These are phyloP conservation scores for Sphaerophoria taeniata DNA, from an alignment of 2,888 invertebrate genomes.

Conservation along the genomic window DNA sequence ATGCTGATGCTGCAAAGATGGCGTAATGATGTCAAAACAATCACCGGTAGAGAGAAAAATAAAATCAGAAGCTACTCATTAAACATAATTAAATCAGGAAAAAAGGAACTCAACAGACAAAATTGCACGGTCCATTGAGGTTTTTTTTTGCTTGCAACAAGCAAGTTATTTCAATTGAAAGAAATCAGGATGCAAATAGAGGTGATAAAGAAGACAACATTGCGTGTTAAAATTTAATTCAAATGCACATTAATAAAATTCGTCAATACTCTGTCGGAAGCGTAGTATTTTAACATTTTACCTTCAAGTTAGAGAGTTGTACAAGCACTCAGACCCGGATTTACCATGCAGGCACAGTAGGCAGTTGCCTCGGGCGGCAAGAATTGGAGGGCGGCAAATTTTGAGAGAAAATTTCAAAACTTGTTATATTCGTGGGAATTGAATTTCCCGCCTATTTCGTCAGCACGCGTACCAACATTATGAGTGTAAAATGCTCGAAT, in stretches of 20 bases:
- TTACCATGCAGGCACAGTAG: too few species aligned
- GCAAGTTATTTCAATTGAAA: constrained; percentile 13
- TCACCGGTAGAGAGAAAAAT: constrained; percentile 29
- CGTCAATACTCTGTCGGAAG: too few species aligned
- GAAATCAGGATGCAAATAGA: constrained; percentile 13
- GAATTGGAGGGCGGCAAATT: too few species aligned
- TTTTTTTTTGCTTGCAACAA: neutral
- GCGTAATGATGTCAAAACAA: constrained; percentile 64
- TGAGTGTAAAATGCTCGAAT: too few species aligned
- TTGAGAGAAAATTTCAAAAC: too few species aligned
- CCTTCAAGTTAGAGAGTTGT: too few species aligned
- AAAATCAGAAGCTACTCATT: constrained; percentile 67
- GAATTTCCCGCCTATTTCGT: too few species aligned
- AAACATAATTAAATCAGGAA: constrained; percentile 64
- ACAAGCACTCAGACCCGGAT: too few species aligned
- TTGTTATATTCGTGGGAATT: too few species aligned
- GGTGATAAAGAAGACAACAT: neutral
- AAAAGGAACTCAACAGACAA: constrained; percentile 28
- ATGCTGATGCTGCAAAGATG: constrained; percentile 29
- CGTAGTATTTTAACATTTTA: too few species aligned
- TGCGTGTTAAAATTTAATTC: neutral
- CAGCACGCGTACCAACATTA: too few species aligned
- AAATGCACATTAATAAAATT: neutral
- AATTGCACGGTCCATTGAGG: constrained; percentile 4
- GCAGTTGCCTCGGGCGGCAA: too few species aligned